Evolutionary conservation across 2,888 invertebrate genomes (phyloP), one percentile per base, ranked within the genome.

Genomic region (Anthophora plumipes): DNA sequence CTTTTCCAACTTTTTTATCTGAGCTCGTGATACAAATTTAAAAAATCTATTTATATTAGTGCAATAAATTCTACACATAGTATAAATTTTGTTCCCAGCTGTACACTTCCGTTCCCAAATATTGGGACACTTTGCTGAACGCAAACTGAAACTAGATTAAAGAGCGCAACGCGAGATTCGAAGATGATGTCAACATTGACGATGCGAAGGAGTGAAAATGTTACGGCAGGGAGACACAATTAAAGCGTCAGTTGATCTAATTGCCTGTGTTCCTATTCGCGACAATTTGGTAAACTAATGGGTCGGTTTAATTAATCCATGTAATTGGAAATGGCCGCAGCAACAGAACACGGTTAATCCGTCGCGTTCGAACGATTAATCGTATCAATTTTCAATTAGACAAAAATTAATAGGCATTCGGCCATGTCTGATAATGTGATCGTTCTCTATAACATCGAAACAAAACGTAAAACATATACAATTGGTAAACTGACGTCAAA

Each of bases 211-310:
- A 12, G 17, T 17, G 20, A 60, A 41, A 46, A 41, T 25, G 41
- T 12, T 20, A 17, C 12, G 41, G n/a, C 43, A 43, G 37, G 20
- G 46, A n/a, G n/a, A n/a, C 22, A 41, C 25, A 41, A 20, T 48
- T 64, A 11, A 41, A 74, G n/a, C 55, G 22, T 25, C 61, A 63
- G 48, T 37, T 37, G 52, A 54, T 55, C 31, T 67, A 80, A 81
- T 85, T 85, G 73, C 75, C 77, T 12, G 54, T 41, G 60, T 54
- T 66, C 46, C 54, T 74, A 60, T 76, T 72, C 67, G 52, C 78
- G 67, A 77, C 61, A 64, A 82, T 85, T 83, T 72, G 69, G 55
- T 55, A 64, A 78, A 84, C 79, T 80, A 85, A 80, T 75, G 71
- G 66, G 20, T 59, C 69, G 59, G 22, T 63, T 84, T 84, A 78